Evolutionary conservation across 2,888 invertebrate species (phyloP).

Genomic region (Malachius bipustulatus): DNA sequence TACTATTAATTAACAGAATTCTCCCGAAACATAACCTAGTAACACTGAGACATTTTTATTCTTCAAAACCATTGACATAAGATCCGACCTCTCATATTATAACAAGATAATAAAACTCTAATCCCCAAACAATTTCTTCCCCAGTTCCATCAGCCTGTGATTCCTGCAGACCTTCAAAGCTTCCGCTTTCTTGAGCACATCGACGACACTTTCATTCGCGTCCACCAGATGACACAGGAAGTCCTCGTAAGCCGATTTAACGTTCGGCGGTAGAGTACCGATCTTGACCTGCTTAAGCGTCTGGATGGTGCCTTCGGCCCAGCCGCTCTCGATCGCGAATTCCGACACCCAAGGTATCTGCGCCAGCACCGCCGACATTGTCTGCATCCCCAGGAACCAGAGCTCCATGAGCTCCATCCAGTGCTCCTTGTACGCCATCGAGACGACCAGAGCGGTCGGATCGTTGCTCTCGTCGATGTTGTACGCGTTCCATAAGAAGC

Average conservation of each 20-base stretch:
- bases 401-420: slow-evolving; percentile 86
- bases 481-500: slow-evolving; percentile 89
- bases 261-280: slow-evolving; percentile 69
- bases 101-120: too few relatives aligned
- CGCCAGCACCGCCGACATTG: slow-evolving; percentile 61
- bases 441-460: slow-evolving; percentile 67
- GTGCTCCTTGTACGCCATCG: slow-evolving; percentile 73
- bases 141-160: slow-evolving; percentile 80
- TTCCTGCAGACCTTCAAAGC: slow-evolving; percentile 74
- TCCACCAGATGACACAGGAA: slow-evolving; percentile 75
- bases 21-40: too few relatives aligned
- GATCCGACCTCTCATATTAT: too few relatives aligned
- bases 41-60: neutral
- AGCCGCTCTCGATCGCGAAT: slow-evolving; percentile 86
- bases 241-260: slow-evolving; percentile 84
- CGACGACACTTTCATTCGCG: slow-evolving; percentile 58
- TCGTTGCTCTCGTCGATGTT: slow-evolving; percentile 80
- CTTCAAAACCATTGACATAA: too few relatives aligned
- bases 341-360: slow-evolving; percentile 82
- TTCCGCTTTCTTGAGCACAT: slow-evolving; percentile 69
- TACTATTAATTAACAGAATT: too few relatives aligned
- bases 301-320: slow-evolving; percentile 79
- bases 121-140: slow-evolving; percentile 78
- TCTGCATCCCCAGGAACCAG: slow-evolving; percentile 92
- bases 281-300: slow-evolving; percentile 72